Base-by-base conservation (phyloP, 2,888 invertebrate species). In the Ceramica pisi region DNA sequence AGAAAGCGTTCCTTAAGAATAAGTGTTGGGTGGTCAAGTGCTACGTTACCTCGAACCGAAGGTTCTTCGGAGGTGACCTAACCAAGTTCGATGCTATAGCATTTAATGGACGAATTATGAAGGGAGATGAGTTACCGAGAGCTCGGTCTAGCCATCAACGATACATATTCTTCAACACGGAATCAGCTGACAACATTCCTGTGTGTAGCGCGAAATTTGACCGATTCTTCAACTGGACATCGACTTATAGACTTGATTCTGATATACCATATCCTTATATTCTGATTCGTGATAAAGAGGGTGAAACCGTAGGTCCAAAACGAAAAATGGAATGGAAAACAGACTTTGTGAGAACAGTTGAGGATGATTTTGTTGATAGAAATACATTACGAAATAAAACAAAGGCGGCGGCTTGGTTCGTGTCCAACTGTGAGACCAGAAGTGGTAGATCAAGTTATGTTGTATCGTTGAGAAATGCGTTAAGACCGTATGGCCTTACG, bases 331-430 rank as follows among this genome's bases (percentile, higher is more conserved):
- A 46, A 46, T 85, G 85, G 85, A 68, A 59, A 46, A 50, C 44
- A 21, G 69, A 91, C 21, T 90, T 92, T 89, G 50, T 75, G 4
- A 80, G 19, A n/a, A 51, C 84, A 21, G 72, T 87, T 1, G 86
- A 89, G 19, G 87, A 90, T 2, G 84, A 89, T 26, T 76, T 90
- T 19, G 71, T 82, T 26, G 72, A 83, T n/a, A 89, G 71, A 71
- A 72, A 81, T 19, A 89, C 72, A 71, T 71, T 92, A 50, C 75
- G 70, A 16, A 93, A 91, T 70, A 96, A 95, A 82, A 92, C 85
- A 0, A 94, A 92, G 80, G 92, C 93, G 0, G 94, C 90, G 0
- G 95, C 94, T n/a, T 96, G 95, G 95, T 95, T 95, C 64, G 95
- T 94, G 0, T 95, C 95, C 0, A 86, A 94, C 57, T 96, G 95